Evolutionary conservation across 2,888 invertebrate species (phyloP).

Genomic region (Cephalotes varians): DNA sequence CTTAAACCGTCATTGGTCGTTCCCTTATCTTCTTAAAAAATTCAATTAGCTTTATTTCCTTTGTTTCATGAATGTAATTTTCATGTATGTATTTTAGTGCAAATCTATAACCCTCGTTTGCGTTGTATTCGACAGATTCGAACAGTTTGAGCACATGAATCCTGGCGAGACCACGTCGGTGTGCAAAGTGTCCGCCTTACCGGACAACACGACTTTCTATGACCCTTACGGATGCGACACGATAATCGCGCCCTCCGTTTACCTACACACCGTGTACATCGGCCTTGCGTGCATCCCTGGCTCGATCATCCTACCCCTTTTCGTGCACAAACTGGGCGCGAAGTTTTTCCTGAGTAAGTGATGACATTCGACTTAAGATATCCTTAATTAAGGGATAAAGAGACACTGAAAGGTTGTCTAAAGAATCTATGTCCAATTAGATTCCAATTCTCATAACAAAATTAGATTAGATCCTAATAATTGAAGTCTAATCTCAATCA

Average conservation of each 20-base stretch:
- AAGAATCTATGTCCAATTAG: neutral
- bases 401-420: neutral
- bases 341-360: slow-evolving; percentile 93
- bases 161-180: slow-evolving; percentile 91
- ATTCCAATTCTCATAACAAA: neutral
- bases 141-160: slow-evolving; percentile 90
- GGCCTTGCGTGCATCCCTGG: slow-evolving; percentile 93
- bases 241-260: slow-evolving; percentile 90
- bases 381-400: neutral
- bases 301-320: slow-evolving; percentile 92
- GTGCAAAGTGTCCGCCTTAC: slow-evolving; percentile 91
- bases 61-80: neutral
- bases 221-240: slow-evolving; percentile 89
- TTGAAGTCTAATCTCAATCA: neutral
- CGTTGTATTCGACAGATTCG: slow-evolving; percentile 89
- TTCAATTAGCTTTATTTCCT: neutral
- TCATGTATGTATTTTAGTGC: neutral
- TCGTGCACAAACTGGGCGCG: slow-evolving; percentile 92
- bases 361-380: neutral
- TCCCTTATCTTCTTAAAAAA: neutral
- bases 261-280: slow-evolving; percentile 92
- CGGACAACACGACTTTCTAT: slow-evolving; percentile 80
- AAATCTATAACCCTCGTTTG: neutral
- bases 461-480: neutral
- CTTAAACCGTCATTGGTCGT: neutral